Evolutionary conservation across 2,888 invertebrate species (phyloP).

Genomic region (Rugalucina vietnamica): DNA sequence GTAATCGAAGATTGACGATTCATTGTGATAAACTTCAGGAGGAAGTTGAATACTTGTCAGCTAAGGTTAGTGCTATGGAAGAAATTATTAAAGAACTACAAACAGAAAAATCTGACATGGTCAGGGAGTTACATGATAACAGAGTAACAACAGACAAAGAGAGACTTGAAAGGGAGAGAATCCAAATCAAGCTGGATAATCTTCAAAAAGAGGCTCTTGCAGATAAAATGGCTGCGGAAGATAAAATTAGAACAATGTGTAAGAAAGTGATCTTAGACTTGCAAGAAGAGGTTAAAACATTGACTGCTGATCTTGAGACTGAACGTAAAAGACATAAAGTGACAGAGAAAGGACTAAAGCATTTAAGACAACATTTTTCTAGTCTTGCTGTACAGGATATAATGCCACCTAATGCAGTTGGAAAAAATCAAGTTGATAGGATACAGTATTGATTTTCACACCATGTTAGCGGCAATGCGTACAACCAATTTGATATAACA

Average conservation of each 20-base stretch:
- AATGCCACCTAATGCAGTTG: slow-evolving; percentile 67
- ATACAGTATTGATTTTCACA: slow-evolving; percentile 61
- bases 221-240: slow-evolving; percentile 69
- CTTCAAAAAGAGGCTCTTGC: slow-evolving; percentile 68
- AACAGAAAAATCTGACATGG: slow-evolving; percentile 69
- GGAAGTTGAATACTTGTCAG: slow-evolving; percentile 69
- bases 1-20: slow-evolving; percentile 76
- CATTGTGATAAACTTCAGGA: slow-evolving; percentile 73
- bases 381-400: slow-evolving; percentile 73
- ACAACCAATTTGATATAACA: too few relatives aligned
- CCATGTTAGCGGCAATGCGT: not conserved
- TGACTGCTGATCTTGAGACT: slow-evolving; percentile 66
- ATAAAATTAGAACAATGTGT: slow-evolving; percentile 71
- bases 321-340: slow-evolving; percentile 70
- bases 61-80: slow-evolving; percentile 74
- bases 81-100: slow-evolving; percentile 76
- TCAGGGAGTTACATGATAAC: slow-evolving; percentile 72
- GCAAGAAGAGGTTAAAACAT: slow-evolving; percentile 67
- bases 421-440: slow-evolving; percentile 65
- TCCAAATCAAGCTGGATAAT: slow-evolving; percentile 70
- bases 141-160: slow-evolving; percentile 71
- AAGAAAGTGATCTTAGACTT: slow-evolving; percentile 73
- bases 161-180: slow-evolving; percentile 68
- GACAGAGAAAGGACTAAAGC: slow-evolving; percentile 76
- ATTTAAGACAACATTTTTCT: slow-evolving; percentile 78